phyloP scores from a whole-genome alignment of 1,140 invertebrate species.

The Drosophila arizonae region DNA sequence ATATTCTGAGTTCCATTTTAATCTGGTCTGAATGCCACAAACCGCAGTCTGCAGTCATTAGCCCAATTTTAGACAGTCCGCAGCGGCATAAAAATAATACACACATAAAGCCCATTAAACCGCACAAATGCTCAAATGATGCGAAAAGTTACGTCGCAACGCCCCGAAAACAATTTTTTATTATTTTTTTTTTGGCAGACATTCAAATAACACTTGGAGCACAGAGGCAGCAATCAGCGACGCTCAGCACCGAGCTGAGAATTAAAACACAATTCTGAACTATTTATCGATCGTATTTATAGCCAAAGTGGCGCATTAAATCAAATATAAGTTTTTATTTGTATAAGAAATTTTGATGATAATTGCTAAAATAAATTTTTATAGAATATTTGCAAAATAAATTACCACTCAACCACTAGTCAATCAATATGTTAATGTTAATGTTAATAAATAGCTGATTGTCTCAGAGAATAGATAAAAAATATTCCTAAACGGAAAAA shows the following conservation, averaged over 20 bases:
- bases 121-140: conserved; percentile 42
- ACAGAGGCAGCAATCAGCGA: conserved; percentile 13
- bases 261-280: conserved; percentile 29
- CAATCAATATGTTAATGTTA: too few species aligned
- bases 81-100: conserved; percentile 37
- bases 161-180: conserved; percentile 11
- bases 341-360: too few species aligned
- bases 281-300: background rate
- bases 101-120: conserved; percentile 38
- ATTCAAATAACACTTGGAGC: conserved; percentile 51
- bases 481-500: too few species aligned
- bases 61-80: conserved; percentile 58
- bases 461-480: too few species aligned
- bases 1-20: conserved; percentile 29
- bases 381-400: too few species aligned
- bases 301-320: too few species aligned
- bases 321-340: too few species aligned
- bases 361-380: too few species aligned
- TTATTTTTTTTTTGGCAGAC: conserved; percentile 39
- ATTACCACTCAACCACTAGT: too few species aligned
- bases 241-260: conserved; percentile 7
- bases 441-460: too few species aligned
- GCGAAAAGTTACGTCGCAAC: conserved; percentile 32
- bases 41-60: conserved; percentile 63
- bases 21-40: conserved; percentile 27